These are phyloP conservation scores for Heterodera carotae DNA, from an alignment of 1,140 invertebrate species.

Conservation along the genomic window DNA sequence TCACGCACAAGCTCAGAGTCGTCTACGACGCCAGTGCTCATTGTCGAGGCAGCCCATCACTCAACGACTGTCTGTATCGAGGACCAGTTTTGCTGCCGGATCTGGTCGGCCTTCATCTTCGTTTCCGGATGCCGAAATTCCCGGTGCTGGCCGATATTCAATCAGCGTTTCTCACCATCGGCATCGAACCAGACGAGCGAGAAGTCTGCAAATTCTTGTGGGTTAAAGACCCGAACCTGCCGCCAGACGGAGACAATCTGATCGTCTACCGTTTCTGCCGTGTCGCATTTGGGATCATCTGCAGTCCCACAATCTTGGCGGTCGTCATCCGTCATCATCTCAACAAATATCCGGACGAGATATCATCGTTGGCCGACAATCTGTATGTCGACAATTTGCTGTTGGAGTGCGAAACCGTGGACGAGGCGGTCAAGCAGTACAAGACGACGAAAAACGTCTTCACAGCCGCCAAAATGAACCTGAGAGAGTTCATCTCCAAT, in stretches of 20 bases:
- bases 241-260: slow-evolving; percentile 21
- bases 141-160: slow-evolving; percentile 32
- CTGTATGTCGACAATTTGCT: slow-evolving; percentile 49
- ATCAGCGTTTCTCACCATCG: slow-evolving; percentile 49
- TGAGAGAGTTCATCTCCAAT: slow-evolving; percentile 44
- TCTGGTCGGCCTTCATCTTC: slow-evolving; percentile 32
- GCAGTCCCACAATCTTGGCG: slow-evolving; percentile 37
- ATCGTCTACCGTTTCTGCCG: slow-evolving; percentile 32
- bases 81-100: slow-evolving; percentile 48
- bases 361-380: slow-evolving; percentile 14
- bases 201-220: slow-evolving; percentile 49
- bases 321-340: slow-evolving; percentile 40
- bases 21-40: slow-evolving; percentile 66
- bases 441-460: slow-evolving; percentile 29
- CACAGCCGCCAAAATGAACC: slow-evolving; percentile 38
- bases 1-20: slow-evolving; percentile 61
- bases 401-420: neutral
- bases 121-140: slow-evolving; percentile 24
- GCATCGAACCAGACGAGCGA: slow-evolving; percentile 25
- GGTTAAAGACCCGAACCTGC: slow-evolving; percentile 35
- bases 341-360: neutral
- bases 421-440: slow-evolving; percentile 26
- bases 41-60: slow-evolving; percentile 36
- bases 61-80: slow-evolving; percentile 63
- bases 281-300: slow-evolving; percentile 40